A percentile compares a stretch with the other conserved stretches of the same genome.
Evolutionary conservation across 2,888 invertebrate genomes (phyloP).

Genomic region (Ferdinandea cuprea): DNA sequence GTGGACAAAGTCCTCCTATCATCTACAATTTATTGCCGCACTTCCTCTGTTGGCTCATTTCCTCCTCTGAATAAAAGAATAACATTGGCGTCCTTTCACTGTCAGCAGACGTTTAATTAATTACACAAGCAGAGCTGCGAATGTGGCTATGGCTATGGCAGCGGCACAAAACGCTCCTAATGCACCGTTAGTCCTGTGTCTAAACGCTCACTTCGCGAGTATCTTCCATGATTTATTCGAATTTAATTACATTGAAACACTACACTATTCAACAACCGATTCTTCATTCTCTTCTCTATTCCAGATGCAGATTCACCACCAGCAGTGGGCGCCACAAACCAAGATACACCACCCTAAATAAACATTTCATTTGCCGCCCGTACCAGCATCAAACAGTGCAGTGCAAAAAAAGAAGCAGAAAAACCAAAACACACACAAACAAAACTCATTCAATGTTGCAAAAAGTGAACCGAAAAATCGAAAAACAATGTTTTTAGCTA

Average conservation of each 20-base stretch:
- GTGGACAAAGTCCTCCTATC: slow-evolving; percentile 50
- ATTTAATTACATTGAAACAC: slow-evolving; percentile 63
- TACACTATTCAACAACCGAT: slow-evolving; percentile 56
- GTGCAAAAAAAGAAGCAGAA: not conserved
- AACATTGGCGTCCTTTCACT: slow-evolving; percentile 22
- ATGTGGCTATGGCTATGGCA: not conserved
- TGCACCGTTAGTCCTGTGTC: not conserved
- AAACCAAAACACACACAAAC: not conserved
- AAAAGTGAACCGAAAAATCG: slow-evolving; percentile 50
- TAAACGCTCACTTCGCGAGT: not conserved
- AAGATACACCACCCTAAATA: not conserved
- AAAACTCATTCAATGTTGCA: slow-evolving; percentile 41
- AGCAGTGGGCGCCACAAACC: slow-evolving; percentile 17
- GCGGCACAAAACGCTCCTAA: not conserved
- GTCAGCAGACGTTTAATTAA: slow-evolving; percentile 56
- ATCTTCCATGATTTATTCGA: slow-evolving; percentile 53
- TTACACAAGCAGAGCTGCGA: slow-evolving; percentile 49
- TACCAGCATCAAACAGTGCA: not conserved
- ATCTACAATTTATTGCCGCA: slow-evolving; percentile 60
- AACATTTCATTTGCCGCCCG: slow-evolving; percentile 10
- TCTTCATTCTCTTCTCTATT: slow-evolving; percentile 45
- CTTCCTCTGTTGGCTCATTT: slow-evolving; percentile 44
- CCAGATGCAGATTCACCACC: slow-evolving; percentile 51
- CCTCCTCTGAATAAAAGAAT: slow-evolving; percentile 22
- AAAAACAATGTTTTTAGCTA: slow-evolving; percentile 72